Base-by-base conservation (phyloP, 2,797 vertebrate species). In the Pipistrellus pygmaeus region DNA sequence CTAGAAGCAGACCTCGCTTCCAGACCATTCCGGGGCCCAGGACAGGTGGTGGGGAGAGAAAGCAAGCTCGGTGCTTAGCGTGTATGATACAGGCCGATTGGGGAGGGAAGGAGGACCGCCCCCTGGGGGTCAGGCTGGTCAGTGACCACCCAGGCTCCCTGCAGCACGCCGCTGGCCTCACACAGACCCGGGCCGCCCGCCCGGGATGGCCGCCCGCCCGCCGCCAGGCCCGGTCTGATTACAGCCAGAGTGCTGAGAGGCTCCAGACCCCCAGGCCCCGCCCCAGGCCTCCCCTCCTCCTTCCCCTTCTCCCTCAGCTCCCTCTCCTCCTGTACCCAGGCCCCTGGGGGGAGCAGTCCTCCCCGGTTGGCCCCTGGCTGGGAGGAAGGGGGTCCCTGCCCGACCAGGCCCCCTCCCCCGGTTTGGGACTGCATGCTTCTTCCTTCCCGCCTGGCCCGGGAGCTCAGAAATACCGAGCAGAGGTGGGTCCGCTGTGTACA, bases 91-190 rank as follows among this genome's bases (percentile, higher is more conserved):
- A 44, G 75, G 48, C 66, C 27, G 62, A 72, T 4, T 71, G 77
- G 77, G n/a, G 38, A 41, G 38, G 38, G 38, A 38, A 4, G 38
- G 38, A 38, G 38, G 38, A 38, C 38, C 38, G 38, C 38, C 38
- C 93, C 93, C 72, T 53, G n/a, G 53, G 91, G 88, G 62, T 94
- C 30, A 94, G 83, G 71, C 85, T 96, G 85, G 90, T 91, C 96
- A 95, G 94, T 95, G 96, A 90, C 97, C 96, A 96, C 97, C 97
- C 96, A 97, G 88, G 92, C 93, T 96, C 93, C 93, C 85, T 83
- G 93, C 64, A 92, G 95, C 85, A 96, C 85, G 48, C 91, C 96
- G 85, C 90, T 92, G 94, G 88, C 90, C 95, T 94, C 95, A 95
- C 96, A 95, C 95, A 92, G 88, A 96, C 91, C 96, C 94, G 92